Conservation (phyloP, 2,113 vertebrate species). For the Recurvirostra avosetta region DNA sequence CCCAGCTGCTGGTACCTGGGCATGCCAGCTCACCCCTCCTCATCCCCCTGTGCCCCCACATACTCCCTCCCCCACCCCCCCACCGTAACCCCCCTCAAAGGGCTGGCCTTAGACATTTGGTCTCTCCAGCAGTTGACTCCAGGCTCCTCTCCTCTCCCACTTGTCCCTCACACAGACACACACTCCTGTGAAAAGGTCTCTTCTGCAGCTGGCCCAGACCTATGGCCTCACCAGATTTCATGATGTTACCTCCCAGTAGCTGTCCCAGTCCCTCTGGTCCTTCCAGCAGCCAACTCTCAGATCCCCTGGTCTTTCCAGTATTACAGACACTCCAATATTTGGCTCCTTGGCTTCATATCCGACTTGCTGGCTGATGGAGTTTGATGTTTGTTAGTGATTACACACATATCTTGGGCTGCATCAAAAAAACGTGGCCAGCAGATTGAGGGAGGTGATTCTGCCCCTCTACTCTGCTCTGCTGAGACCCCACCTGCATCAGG, state of each 20-base stretch:
- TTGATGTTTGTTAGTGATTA: neutral
- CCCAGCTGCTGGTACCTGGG: neutral
- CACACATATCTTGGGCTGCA: too few species aligned
- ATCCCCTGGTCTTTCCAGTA: neutral
- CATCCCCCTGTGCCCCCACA: too few species aligned
- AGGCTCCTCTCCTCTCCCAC: neutral
- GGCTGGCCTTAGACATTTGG: neutral
- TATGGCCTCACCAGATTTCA: neutral
- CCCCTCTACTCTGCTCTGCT: too few species aligned
- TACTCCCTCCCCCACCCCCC: neutral
- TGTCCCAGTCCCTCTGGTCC: neutral
- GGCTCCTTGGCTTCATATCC: neutral
- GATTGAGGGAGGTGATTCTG: too few species aligned
- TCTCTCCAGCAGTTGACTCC: neutral
- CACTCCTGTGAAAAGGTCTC: neutral
- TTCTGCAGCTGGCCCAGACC: neutral
- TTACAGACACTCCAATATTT: neutral
- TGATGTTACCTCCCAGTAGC: neutral
- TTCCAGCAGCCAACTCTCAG: neutral
- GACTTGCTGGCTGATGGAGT: neutral
- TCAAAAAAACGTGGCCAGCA: too few species aligned
- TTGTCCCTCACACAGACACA: neutral
- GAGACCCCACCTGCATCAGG: too few species aligned
- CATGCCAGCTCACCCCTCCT: neutral
- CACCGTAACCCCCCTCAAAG: neutral